Evolutionary conservation across 2,797 vertebrate species (phyloP), one percentile per base, ranked within the genome.

Genomic region (Phalloptychus januarius): DNA sequence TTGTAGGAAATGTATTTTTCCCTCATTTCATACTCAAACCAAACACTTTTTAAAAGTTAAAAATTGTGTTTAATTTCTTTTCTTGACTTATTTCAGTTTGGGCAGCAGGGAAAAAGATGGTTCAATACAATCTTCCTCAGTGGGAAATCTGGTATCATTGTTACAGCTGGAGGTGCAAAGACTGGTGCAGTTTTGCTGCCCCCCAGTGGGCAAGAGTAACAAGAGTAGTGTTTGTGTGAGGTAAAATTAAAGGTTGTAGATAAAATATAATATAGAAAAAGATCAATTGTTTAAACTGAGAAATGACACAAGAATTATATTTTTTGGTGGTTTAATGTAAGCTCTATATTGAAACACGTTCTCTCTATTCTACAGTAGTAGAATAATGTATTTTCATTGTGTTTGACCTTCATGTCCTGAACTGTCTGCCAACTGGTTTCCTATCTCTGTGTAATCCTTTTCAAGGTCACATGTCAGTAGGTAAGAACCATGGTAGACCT

Each of bases 131-230:
- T 56, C 33, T n/a, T 36, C 23, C 73, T 50, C 0, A 33, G 58
- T 75, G 16, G 3, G 2, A 18, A n/a, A 10, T 46, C 0, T 7
- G 0, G 40, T 23, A 61, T 40, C 5, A 15, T 67, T 46, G 0
- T 44, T 80, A 31, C 23, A 4, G 46, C 28, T 13, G 36, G 6
- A 31, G 25, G 20, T 46, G 2, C 38, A 11, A 1, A 5, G 12
- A 50, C 4, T 48, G 2, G 11, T 8, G n/a, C 16, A 67, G 78
- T 58, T 88, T 73, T 93, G 88, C 85, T 92, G 88, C 87, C 91
- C 81, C 83, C 25, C 79, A 75, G 89, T 91, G 92, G 91, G 67
- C 56, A 58, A n/a, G n/a, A n/a, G n/a, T n/a, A n/a, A 7, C 23
- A n/a, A 54, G 28, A 10, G 75, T 42, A 87, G 8, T 79, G 45